Evolutionary conservation across 2,113 vertebrate genomes (phyloP), one percentile per base, ranked within the genome.

Genomic region (Stegastes partitus): DNA sequence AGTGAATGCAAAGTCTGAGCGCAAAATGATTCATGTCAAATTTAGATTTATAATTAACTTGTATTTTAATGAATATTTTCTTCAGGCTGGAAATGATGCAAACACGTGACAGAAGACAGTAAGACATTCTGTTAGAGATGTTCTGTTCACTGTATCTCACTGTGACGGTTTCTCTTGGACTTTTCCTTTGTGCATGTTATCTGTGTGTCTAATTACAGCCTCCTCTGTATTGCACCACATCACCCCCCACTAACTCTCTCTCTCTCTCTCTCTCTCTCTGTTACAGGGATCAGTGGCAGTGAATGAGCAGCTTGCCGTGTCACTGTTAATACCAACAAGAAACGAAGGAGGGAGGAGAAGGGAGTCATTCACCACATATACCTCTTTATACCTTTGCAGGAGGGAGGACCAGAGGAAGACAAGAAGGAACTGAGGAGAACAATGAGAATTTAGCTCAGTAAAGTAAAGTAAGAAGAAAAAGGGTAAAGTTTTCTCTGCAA

Each of bases 241-340:
- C 73, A 54, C 86, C 88, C 74, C 91, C 90, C 82, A 67, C 74
- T 80, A 77, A 85, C 73, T 83, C 45, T 47, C 71, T 75, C 77
- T 57, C 37, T 78, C 70, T 39, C 31, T 34, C 31, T 34, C 31
- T 66, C 64, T 37, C 64, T 39, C 18, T 67, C 77, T 69, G 55
- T 71, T 68, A 84, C 87, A 68, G 80, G 91, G 94, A 92, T 95
- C 93, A 92, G 89, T 83, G 83, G 75, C 81, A 63, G 87, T 93
- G 93, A 94, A 92, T 88, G 92, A 93, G 81, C 84, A 74, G 81
- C 79, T 71, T 69, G 28, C 80, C 4, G 26, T 89, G 85, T 86
- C 83, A 65, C 70, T 23, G n/a, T 61, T 87, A 85, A 87, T 86
- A 85, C 85, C 71, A 37, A 23, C 61, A 62, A 79, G 58, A 63